phyloP scores from a whole-genome alignment of 2,888 invertebrate species.

The Crocallis elinguaria region DNA sequence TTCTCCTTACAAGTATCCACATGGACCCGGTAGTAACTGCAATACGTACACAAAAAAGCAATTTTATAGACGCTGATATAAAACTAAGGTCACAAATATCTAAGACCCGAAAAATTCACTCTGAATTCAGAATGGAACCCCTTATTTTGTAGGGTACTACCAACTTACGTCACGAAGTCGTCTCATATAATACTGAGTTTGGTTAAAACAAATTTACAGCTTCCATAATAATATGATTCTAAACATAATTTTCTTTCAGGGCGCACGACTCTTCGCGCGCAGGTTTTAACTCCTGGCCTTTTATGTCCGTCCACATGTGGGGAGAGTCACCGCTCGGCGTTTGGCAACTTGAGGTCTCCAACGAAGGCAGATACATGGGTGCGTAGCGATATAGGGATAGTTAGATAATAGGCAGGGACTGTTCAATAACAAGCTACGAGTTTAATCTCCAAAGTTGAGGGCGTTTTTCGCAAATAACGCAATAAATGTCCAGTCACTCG shows the following conservation, averaged over 20 bases:
- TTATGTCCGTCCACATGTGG: slow-evolving; percentile 99
- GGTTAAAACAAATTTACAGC: not conserved
- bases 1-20: too few species aligned
- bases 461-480: not conserved
- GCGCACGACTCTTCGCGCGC: slow-evolving; percentile 94
- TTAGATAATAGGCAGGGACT: slow-evolving; percentile 3
- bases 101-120: too few species aligned
- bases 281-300: slow-evolving; percentile 99
- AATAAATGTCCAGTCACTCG: not conserved
- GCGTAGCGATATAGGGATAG: slow-evolving; percentile 60
- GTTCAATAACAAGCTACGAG: slow-evolving; percentile 28
- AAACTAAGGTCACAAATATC: too few species aligned
- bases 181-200: not conserved
- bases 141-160: too few species aligned
- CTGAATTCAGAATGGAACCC: too few species aligned
- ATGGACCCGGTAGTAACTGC: too few species aligned
- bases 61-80: too few species aligned
- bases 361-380: slow-evolving; percentile 96
- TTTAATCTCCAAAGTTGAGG: slow-evolving; percentile 17
- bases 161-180: too few species aligned
- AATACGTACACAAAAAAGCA: too few species aligned
- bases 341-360: slow-evolving; percentile 98
- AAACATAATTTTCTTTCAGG: slow-evolving; percentile 69
- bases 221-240: not conserved
- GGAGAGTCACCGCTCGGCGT: slow-evolving; percentile 97